Percentiles rank a stretch among this genome's conserved stretches.
Conservation (phyloP, 2,113 vertebrate genomes). For the Coptodon rendalli region DNA sequence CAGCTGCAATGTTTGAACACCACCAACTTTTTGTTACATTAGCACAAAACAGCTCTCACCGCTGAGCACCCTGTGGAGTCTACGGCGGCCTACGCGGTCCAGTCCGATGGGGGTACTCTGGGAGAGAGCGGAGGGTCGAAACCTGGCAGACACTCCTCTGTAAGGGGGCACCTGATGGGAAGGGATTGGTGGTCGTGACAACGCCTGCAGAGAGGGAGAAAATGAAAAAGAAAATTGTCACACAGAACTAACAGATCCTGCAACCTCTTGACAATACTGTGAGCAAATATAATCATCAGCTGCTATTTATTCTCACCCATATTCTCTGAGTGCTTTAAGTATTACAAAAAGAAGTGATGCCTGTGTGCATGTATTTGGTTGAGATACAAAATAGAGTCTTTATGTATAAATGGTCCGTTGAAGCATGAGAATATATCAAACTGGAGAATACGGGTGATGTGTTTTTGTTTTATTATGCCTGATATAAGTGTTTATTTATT, state of each 20-base stretch:
- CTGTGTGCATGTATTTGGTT: neutral
- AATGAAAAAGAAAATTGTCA: neutral
- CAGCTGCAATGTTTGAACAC: neutral
- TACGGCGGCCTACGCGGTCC: conserved; percentile 83
- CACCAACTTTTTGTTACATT: neutral
- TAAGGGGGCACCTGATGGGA: conserved; percentile 91
- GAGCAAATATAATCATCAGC: neutral
- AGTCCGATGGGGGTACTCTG: conserved; percentile 95
- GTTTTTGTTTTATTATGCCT: neutral
- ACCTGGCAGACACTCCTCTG: conserved; percentile 85
- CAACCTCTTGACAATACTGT: neutral
- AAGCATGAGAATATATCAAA: neutral
- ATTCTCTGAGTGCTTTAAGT: neutral
- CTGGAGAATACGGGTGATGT: neutral
- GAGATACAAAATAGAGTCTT: neutral
- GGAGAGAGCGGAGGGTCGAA: conserved; percentile 84
- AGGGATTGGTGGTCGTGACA: conserved; percentile 82
- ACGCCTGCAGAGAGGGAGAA: conserved; percentile 62
- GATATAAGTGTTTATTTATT: neutral
- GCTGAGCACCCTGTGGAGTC: conserved; percentile 79
- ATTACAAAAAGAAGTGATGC: neutral
- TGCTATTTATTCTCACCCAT: neutral
- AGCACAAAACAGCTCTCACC: conserved; percentile 70
- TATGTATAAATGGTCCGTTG: neutral
- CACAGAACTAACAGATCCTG: neutral